Evolutionary conservation across 2,797 vertebrate genomes (phyloP).

Genomic region (Propithecus deckenii): DNA sequence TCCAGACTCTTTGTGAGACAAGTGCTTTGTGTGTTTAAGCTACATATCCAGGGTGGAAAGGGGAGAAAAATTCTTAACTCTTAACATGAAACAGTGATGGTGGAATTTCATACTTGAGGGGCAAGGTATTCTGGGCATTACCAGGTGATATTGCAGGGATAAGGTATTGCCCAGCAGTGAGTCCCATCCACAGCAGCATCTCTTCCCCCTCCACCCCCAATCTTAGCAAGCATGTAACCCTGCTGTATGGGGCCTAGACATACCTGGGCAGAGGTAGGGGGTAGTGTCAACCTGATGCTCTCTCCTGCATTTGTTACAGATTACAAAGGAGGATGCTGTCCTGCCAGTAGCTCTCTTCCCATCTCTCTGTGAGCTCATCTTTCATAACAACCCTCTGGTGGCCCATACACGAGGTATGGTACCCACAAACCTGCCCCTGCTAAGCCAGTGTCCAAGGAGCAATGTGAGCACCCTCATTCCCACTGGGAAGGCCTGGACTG

Average conservation of each 20-base stretch:
- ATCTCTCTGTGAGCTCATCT: slow-evolving; percentile 87
- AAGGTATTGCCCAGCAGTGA: background rate
- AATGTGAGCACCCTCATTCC: background rate
- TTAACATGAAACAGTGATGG: background rate
- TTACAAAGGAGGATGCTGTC: slow-evolving; percentile 88
- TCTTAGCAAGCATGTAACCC: background rate
- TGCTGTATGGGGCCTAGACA: background rate
- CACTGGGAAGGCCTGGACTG: background rate
- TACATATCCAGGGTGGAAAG: background rate
- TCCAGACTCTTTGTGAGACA: background rate
- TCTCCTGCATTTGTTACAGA: slow-evolving; percentile 82
- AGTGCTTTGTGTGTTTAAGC: background rate
- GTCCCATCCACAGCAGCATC: background rate
- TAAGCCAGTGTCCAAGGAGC: background rate
- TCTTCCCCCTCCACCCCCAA: background rate
- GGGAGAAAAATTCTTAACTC: background rate
- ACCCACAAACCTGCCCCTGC: background rate
- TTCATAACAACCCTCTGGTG: slow-evolving; percentile 91
- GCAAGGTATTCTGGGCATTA: background rate
- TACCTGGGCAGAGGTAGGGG: background rate
- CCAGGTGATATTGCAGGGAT: background rate
- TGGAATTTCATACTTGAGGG: background rate
- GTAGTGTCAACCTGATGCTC: background rate
- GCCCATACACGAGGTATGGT: slow-evolving; percentile 85
- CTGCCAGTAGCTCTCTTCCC: slow-evolving; percentile 90